Base-by-base conservation (phyloP, 2,888 invertebrate species). In the Enchytraeus crypticus region DNA sequence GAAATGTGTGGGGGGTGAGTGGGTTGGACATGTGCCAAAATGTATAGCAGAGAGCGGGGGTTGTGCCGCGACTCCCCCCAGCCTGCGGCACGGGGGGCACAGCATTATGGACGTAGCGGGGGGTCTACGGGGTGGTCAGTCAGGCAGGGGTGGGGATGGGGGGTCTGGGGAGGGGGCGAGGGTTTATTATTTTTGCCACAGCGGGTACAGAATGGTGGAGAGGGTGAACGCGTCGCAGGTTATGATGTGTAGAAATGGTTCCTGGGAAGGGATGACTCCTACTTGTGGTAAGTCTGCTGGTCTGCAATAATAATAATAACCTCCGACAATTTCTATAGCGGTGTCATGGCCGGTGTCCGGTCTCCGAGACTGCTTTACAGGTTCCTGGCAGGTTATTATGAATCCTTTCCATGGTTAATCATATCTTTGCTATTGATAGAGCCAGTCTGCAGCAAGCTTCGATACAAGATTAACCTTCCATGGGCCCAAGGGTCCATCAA, bases 171-270 rank as follows among this genome's bases (percentile, higher is more conserved):
- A 65, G 21, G 62, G 64, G 29, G 23, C 60, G 3, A 30, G 57
- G 43, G 65, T 62, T 34, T 59, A 51, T 46, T 65, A 65, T 53
- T 47, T 33, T 29, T 65, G 65, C 26, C 30, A 59, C 30, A 53
- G 43, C 21, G 65, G 62, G 11, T 65, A 61, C 49, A 47, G 49
- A 34, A 49, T 64, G 57, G 26, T 11, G 27, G 11, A 26, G 29
- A 23, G 56, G 30, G 54, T 60, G 27, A 26, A 46, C n/a, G 45
- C 57, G 43, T 21, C 43, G n/a, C 51, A 51, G 5, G 43, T 59
- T 11, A 23, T 65, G 53, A 26, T 27, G 14, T 65, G 65, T 45
- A 18, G 18, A 33, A 54, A 61, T 8, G 61, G 62, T 3, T 14
- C 33, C 14, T 66, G 66, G 66, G 18, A 21, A 18, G 66, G 66